Evolutionary conservation across 2,888 invertebrate genomes (phyloP).

Genomic region (Gryllus longicercus): DNA sequence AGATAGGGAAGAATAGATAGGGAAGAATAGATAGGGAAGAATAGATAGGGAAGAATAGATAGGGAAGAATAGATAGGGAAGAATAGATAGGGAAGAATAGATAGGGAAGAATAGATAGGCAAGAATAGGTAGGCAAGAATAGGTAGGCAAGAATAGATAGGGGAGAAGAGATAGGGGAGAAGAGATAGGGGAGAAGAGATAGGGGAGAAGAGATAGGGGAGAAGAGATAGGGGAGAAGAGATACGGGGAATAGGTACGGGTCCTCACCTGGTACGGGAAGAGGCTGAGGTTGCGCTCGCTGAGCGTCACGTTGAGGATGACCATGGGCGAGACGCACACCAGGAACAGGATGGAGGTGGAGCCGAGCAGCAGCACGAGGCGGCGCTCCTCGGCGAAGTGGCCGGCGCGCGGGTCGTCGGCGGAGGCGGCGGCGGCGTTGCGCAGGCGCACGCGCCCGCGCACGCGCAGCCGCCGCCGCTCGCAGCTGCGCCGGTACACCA

Average conservation of each 20-base stretch:
- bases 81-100: too few species aligned
- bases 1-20: too few species aligned
- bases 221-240: too few species aligned
- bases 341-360: slow-evolving; percentile 66
- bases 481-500: slow-evolving; percentile 63
- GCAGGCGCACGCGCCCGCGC: neutral
- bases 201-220: too few species aligned
- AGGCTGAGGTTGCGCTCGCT: slow-evolving; percentile 59
- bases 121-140: too few species aligned
- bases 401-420: slow-evolving; percentile 53
- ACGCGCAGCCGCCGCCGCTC: slow-evolving; percentile 53
- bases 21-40: too few species aligned
- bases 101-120: too few species aligned
- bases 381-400: slow-evolving; percentile 66
- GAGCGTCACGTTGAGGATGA: slow-evolving; percentile 64
- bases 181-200: too few species aligned
- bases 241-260: slow-evolving; percentile 33
- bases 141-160: too few species aligned
- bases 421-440: neutral
- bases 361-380: slow-evolving; percentile 61
- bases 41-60: too few species aligned
- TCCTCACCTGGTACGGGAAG: slow-evolving; percentile 59
- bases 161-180: too few species aligned
- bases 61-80: too few species aligned
- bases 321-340: slow-evolving; percentile 68